Base-by-base conservation (phyloP, 2,797 vertebrate genomes). In the Hyperoplus immaculatus region DNA sequence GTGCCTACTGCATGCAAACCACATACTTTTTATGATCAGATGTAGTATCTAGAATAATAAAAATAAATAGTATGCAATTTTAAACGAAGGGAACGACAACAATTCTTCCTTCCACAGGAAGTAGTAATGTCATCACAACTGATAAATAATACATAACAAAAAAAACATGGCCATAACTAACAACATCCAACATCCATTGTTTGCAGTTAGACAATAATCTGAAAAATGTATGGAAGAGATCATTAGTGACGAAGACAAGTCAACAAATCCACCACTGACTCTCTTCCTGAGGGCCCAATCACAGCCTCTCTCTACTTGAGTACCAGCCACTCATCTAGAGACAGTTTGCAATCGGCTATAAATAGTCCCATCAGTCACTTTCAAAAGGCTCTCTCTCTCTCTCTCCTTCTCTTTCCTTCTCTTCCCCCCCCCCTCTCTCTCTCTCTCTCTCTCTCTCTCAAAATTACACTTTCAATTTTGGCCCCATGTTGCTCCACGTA, bases 401-500 rank as follows among this genome's bases (percentile, higher is more conserved):
- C 71, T 36, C 73, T 61, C 53, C 45, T 64, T 47, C 36, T 15
- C 21, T 21, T 1, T 21, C 21, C 1, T 1, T 21, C 21, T 39
- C 29, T 7, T 3, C 6, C 58, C 12, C 41, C 42, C 41, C 2
- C 21, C 1, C 13, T 15, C n/a, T 2, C 46, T 1, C 50, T 45
- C 51, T 18, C 16, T 62, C 60, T 66, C 53, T 54, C 71, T 65
- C 36, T 72, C 59, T 62, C 12, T 42, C 46, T 62, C 38, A 49
- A 86, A 87, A 89, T 90, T 87, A 89, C 51, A 76, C 66, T 60
- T 57, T 53, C 72, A 71, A 46, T 59, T 80, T 67, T 72, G 67
- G 70, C 77, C 79, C 67, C 78, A 54, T 57, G 82, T 70, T 70
- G 80, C 79, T 78, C 69, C 65, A 76, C 2, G 75, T 77, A 66